Evolutionary conservation across 2,113 vertebrate species (phyloP).

Genomic region (Seriola dumerili): DNA sequence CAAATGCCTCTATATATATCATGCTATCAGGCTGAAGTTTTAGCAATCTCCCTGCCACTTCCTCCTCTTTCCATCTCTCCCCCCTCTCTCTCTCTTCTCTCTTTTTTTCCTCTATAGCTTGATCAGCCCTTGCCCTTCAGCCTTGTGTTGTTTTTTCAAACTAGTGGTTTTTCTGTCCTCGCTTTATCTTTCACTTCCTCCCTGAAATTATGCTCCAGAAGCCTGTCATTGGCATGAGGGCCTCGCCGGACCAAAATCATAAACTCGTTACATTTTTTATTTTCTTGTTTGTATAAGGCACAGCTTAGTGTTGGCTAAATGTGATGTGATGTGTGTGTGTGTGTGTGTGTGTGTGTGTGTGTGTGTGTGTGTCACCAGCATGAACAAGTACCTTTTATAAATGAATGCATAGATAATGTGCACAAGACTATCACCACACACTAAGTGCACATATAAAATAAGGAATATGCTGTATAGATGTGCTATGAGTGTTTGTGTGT

Average conservation of each 20-base stretch:
- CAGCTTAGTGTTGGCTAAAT: constrained; percentile 34
- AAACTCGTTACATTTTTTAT: constrained; percentile 66
- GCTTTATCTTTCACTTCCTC: constrained; percentile 69
- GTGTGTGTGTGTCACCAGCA: not conserved
- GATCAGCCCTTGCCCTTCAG: constrained; percentile 10
- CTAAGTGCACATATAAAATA: not conserved
- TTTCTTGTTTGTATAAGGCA: constrained; percentile 53
- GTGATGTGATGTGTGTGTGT: not conserved
- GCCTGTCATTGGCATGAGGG: constrained; percentile 69
- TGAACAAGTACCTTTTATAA: not conserved
- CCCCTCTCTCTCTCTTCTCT: not conserved
- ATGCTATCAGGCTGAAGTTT: constrained; percentile 62
- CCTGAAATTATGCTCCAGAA: constrained; percentile 72
- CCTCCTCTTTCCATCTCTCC: constrained; percentile 32
- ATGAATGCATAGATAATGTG: not conserved
- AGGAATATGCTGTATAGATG: not conserved
- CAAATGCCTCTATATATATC: constrained; percentile 78
- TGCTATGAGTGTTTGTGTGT: not conserved
- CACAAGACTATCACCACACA: not conserved
- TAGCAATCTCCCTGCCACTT: constrained; percentile 43
- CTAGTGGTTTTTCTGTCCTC: constrained; percentile 59
- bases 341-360: not conserved
- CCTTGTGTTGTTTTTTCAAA: constrained; percentile 50
- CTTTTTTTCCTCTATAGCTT: not conserved
- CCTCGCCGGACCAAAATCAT: constrained; percentile 62